A percentile compares a stretch with the other conserved stretches of the same genome.
These are phyloP conservation scores for Furcifer pardalis DNA, from an alignment of 2,797 vertebrate species.

Conservation along the genomic window DNA sequence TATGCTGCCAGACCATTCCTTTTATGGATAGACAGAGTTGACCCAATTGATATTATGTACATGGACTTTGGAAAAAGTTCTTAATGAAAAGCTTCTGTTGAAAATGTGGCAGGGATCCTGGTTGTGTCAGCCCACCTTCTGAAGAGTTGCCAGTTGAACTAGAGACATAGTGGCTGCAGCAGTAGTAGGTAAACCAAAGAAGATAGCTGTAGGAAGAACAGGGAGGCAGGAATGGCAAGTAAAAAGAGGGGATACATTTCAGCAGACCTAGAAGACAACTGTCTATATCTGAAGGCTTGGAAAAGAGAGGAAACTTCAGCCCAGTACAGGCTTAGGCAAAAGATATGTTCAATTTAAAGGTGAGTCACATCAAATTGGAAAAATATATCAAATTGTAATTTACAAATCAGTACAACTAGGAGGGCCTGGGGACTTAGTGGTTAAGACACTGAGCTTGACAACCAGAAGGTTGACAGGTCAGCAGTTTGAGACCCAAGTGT, in stretches of 20 bases:
- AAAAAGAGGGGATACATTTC: neutral
- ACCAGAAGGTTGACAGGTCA: no score
- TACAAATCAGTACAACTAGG: no score
- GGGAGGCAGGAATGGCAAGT: neutral
- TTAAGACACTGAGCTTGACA: no score
- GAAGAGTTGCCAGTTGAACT: slow-evolving; percentile 19
- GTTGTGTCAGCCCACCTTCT: slow-evolving; percentile 5
- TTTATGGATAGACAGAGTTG: neutral
- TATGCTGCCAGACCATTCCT: neutral
- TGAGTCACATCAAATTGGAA: neutral
- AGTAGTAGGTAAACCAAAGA: slow-evolving; percentile 1
- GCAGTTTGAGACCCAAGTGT: no score
- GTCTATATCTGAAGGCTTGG: neutral
- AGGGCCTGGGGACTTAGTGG: no score
- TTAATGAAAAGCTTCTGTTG: neutral
- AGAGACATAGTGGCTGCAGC: neutral
- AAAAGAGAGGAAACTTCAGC: neutral
- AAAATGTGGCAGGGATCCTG: neutral
- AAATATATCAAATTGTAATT: no score
- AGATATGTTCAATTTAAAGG: neutral
- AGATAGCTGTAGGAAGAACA: neutral
- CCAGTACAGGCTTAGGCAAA: neutral
- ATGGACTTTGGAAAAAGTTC: neutral
- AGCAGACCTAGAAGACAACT: neutral
- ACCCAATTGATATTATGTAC: neutral